Base-by-base conservation (phyloP, 2,113 vertebrate genomes). In the Felis chaus region DNA sequence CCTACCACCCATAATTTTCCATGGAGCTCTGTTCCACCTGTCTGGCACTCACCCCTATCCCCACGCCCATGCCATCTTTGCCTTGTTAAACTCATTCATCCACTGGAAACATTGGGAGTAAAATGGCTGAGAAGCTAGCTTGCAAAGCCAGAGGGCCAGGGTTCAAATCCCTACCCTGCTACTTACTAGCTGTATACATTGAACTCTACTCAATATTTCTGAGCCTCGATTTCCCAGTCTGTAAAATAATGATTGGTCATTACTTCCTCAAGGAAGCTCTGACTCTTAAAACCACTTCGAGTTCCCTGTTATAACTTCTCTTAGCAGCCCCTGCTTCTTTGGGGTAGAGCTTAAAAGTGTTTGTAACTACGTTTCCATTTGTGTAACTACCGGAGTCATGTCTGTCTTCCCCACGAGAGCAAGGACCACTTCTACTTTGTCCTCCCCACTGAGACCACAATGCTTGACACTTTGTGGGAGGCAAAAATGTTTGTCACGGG, bases 321-420 rank as follows among this genome's bases (percentile, higher is more conserved):
- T 50, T 8, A 45, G n/a, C 36, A 36, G 31, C 29, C 27, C 11
- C 55, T 50, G 27, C 68, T 80, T 73, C 88, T 71, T 92, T 33
- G 29, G 48, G 1, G 8, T 39, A 81, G 15, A 39, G 3, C 33
- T 73, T 48, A 15, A 50, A 41, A 78, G 31, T 18, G 5, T 50
- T 69, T 73, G 16, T 39, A 14, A 85, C 78, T 85, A 13, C 2
- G 6, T 89, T 85, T 85, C 66, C 55, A 33, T 82, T 68, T 31
- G 5, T 7, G 7, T 55, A 33, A 36, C 65, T 19, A 25, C 0
- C 3, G 4, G 39, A 57, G 81, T 63, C 29, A 6, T 0, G 7
- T 69, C 41, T 29, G 1, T 71, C 87, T 63, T 65, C 78, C 29
- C 31, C 21, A 7, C 0, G 7, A 92, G 13, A 65, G 4, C 23